These are phyloP conservation scores for Osmerus mordax DNA, from an alignment of 2,113 vertebrate genomes.

Conservation along the genomic window DNA sequence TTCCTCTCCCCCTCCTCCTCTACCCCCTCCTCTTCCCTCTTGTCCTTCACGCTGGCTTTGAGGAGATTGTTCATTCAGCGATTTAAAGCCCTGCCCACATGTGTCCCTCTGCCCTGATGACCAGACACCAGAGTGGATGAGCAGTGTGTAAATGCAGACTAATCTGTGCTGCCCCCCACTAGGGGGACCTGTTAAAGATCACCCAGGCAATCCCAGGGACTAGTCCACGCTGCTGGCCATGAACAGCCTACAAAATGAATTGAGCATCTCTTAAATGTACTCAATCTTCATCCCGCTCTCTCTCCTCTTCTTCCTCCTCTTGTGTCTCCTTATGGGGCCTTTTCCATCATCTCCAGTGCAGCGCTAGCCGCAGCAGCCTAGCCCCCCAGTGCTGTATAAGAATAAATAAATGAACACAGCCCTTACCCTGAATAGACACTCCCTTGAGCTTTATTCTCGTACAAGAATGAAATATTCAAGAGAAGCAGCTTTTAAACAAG, in stretches of 20 bases:
- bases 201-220: not conserved
- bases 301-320: no score
- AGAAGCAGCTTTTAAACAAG: slow-evolving; percentile 36
- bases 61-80: slow-evolving; percentile 1
- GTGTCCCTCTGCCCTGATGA: not conserved
- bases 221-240: not conserved
- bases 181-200: slow-evolving; percentile 1
- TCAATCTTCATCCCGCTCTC: no score
- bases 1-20: no score
- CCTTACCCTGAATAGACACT: slow-evolving; percentile 7
- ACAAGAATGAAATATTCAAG: slow-evolving; percentile 26
- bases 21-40: slow-evolving; percentile 28
- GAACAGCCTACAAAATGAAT: not conserved
- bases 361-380: not conserved
- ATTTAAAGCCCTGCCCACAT: slow-evolving; percentile 5
- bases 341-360: no score
- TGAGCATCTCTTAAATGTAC: not conserved
- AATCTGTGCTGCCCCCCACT: not conserved
- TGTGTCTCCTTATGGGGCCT: no score
- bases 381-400: not conserved
- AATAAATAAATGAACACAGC: slow-evolving; percentile 12
- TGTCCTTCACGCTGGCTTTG: slow-evolving; percentile 8
- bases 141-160: not conserved
- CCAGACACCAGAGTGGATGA: not conserved
- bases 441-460: slow-evolving; percentile 2